These are phyloP conservation scores for Hymenopus coronatus DNA, from an alignment of 2,888 invertebrate genomes.

Conservation along the genomic window DNA sequence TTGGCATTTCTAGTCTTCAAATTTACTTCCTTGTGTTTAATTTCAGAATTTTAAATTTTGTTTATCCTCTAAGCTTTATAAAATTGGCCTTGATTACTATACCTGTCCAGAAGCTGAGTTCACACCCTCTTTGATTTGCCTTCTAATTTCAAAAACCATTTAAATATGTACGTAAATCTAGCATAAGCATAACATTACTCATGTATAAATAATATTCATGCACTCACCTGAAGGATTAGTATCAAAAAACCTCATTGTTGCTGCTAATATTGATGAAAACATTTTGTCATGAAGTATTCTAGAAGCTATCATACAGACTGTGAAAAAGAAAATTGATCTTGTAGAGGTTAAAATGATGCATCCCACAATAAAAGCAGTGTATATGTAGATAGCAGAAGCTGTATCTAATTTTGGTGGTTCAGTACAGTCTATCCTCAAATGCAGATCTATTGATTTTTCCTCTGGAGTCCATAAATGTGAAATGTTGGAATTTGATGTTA, in stretches of 20 bases:
- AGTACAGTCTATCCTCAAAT: background rate
- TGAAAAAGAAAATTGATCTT: conserved; percentile 69
- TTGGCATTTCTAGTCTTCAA: too few relatives aligned
- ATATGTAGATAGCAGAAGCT: conserved; percentile 46
- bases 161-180: too few relatives aligned
- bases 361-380: conserved; percentile 56
- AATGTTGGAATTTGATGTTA: background rate
- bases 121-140: too few relatives aligned
- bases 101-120: too few relatives aligned
- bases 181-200: too few relatives aligned
- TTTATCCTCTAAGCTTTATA: too few relatives aligned
- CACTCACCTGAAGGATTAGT: conserved; percentile 73
- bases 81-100: too few relatives aligned
- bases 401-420: background rate
- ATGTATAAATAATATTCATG: background rate
- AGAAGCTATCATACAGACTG: conserved; percentile 72
- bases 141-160: too few relatives aligned
- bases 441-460: background rate
- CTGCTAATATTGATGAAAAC: conserved; percentile 70
- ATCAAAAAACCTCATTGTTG: conserved; percentile 81
- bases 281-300: conserved; percentile 72
- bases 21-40: too few relatives aligned
- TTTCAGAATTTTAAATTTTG: too few relatives aligned
- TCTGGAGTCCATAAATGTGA: background rate
- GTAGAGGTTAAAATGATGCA: conserved; percentile 60